These are phyloP conservation scores for Acipenser ruthenus DNA, from an alignment of 2,797 vertebrate species.

Conservation along the genomic window DNA sequence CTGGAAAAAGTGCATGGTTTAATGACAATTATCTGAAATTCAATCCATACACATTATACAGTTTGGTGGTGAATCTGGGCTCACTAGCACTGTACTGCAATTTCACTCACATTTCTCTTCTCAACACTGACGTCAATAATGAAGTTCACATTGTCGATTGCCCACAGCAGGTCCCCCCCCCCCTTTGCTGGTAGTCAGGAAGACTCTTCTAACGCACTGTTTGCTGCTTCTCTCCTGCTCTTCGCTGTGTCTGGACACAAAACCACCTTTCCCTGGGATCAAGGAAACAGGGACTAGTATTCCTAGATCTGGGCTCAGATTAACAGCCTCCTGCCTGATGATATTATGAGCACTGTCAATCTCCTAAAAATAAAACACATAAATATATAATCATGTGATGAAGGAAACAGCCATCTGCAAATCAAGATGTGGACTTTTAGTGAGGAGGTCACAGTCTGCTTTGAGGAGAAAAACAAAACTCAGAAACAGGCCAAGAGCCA, in stretches of 20 bases:
- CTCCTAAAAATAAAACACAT: conserved; percentile 53
- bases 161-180: conserved; percentile 66
- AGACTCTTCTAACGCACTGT: conserved; percentile 53
- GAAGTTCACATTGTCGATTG: conserved; percentile 56
- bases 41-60: too few relatives aligned
- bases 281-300: conserved; percentile 65
- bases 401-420: too few relatives aligned
- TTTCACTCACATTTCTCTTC: conserved; percentile 61
- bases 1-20: neutral
- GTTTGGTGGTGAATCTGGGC: conserved; percentile 17
- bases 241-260: conserved; percentile 30
- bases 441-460: too few relatives aligned
- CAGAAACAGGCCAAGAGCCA: too few relatives aligned
- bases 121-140: conserved; percentile 75
- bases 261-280: conserved; percentile 43
- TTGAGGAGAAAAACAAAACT: too few relatives aligned
- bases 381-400: too few relatives aligned
- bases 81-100: neutral
- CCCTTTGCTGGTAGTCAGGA: conserved; percentile 61
- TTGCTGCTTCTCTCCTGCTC: conserved; percentile 32
- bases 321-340: conserved; percentile 62
- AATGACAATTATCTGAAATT: too few relatives aligned
- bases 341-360: conserved; percentile 66
- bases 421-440: too few relatives aligned
- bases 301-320: conserved; percentile 59